phyloP scores from a whole-genome alignment of 2,797 vertebrate genomes.

The Carduelis carduelis region DNA sequence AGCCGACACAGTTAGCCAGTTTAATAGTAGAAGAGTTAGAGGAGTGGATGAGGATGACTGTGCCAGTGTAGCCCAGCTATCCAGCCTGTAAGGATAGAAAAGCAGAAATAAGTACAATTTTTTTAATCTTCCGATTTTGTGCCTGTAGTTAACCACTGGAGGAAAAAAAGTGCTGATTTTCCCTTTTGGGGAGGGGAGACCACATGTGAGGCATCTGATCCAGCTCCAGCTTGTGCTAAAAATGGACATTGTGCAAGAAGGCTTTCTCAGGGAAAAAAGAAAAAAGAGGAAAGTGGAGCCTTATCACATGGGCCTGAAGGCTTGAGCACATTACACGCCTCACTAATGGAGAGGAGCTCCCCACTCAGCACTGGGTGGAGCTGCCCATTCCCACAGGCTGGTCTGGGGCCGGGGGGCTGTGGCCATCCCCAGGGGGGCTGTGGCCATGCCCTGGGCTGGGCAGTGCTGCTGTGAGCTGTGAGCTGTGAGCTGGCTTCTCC shows the following conservation, averaged over 20 bases:
- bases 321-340: background rate
- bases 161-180: slow-evolving; percentile 48
- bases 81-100: background rate
- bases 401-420: background rate
- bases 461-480: background rate
- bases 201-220: slow-evolving; percentile 60
- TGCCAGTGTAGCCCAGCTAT: background rate
- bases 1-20: background rate
- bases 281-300: background rate
- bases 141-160: background rate
- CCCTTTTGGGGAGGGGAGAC: slow-evolving; percentile 25
- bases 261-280: background rate
- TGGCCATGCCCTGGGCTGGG: rapidly evolving
- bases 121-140: slow-evolving; percentile 2
- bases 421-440: too few species aligned
- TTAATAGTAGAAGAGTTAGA: background rate
- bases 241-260: slow-evolving; percentile 59
- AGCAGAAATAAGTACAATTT: background rate
- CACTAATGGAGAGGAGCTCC: background rate
- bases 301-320: background rate
- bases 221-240: slow-evolving; percentile 51
- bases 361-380: rapidly evolving
- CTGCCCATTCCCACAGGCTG: rapidly evolving
- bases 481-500: background rate
- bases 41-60: background rate